Conservation (phyloP, 2,797 vertebrate species). For the Austrolebias charrua region DNA sequence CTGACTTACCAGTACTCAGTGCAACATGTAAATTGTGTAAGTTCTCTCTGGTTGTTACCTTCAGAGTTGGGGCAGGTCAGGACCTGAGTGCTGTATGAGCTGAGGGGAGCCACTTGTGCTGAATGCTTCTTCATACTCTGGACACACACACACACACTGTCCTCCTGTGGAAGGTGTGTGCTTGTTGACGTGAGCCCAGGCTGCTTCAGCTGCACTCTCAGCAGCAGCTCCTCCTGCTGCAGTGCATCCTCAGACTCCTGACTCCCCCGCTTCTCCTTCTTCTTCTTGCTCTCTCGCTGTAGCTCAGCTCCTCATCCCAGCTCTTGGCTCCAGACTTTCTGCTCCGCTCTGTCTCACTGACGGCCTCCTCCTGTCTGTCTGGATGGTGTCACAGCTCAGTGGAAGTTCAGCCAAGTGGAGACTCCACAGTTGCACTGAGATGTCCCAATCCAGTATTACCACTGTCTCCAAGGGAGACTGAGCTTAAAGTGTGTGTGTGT, state of each 20-base stretch:
- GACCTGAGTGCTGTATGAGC: constrained; percentile 85
- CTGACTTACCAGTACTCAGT: neutral
- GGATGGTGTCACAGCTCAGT: constrained; percentile 60
- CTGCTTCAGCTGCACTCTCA: constrained; percentile 56
- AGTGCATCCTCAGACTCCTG: constrained; percentile 66
- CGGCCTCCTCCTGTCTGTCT: constrained; percentile 42
- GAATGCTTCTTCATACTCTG: constrained; percentile 87
- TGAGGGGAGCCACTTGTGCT: constrained; percentile 84
- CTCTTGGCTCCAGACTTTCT: constrained; percentile 49
- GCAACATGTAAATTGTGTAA: constrained; percentile 5
- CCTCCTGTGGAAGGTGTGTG: constrained; percentile 56
- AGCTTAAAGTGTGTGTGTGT: constrained; percentile 80
- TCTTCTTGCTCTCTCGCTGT: constrained; percentile 22
- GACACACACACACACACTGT: constrained; percentile 57
- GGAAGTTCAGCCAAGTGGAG: constrained; percentile 59
- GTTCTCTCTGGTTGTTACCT: constrained; percentile 70
- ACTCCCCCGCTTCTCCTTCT: constrained; percentile 61
- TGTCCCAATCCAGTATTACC: constrained; percentile 66
- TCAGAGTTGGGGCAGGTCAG: constrained; percentile 83
- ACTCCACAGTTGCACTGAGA: constrained; percentile 74
- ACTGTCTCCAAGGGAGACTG: constrained; percentile 83
- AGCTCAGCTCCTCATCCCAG: constrained; percentile 52
- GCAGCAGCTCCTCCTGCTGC: constrained; percentile 68
- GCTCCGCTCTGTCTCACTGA: constrained; percentile 32
- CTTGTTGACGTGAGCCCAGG: constrained; percentile 31